These are phyloP conservation scores for Psittacula derbiana DNA, from an alignment of 2,797 vertebrate genomes.

Conservation along the genomic window DNA sequence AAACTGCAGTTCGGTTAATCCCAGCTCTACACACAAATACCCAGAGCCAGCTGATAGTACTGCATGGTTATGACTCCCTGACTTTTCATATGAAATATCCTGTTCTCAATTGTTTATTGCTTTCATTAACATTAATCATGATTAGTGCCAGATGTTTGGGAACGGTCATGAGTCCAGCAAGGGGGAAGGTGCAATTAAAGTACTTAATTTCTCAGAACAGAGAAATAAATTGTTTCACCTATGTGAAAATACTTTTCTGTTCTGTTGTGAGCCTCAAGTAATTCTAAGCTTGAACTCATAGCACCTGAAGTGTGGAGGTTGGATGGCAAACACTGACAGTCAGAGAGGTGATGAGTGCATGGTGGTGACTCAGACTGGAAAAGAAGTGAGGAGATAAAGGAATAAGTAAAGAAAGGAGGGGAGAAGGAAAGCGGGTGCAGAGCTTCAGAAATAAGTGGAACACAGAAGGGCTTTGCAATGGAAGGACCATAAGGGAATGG, in stretches of 20 bases:
- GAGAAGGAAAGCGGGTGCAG: background rate
- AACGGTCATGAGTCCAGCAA: background rate
- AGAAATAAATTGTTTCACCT: background rate
- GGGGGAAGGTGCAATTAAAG: background rate
- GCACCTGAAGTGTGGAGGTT: background rate
- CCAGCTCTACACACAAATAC: background rate
- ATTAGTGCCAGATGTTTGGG: background rate
- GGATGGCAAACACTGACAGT: background rate
- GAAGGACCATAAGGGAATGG: background rate
- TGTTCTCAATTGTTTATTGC: background rate
- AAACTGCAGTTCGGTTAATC: background rate
- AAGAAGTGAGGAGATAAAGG: background rate
- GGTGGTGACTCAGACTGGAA: background rate
- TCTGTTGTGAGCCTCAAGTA: background rate
- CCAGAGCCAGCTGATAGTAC: background rate
- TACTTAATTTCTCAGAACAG: background rate
- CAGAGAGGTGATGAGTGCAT: background rate
- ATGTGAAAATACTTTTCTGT: background rate
- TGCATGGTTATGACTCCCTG: background rate
- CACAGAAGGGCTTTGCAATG: background rate
- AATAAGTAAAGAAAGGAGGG: background rate
- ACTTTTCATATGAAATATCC: background rate
- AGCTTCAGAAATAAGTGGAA: background rate
- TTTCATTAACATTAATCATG: background rate
- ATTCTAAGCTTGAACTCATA: background rate